Base-by-base conservation (phyloP, 2,888 invertebrate species). In the Cetonia aurata region DNA sequence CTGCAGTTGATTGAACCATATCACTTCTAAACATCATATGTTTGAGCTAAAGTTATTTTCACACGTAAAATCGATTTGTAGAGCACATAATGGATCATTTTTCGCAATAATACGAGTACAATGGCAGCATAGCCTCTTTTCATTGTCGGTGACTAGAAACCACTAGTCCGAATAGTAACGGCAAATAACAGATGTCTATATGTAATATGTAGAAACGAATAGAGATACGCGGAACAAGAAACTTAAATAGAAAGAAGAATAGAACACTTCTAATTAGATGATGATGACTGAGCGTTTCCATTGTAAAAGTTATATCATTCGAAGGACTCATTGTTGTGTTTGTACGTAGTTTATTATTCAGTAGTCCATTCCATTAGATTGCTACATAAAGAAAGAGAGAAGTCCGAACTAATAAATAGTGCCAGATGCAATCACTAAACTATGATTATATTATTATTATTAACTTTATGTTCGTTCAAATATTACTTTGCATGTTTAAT, bases 1-100 rank as follows among this genome's bases (percentile, higher is more conserved):
- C 6, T 37, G 4, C 8, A 37, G 37, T 37, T 37, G 6, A 37
- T 37, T 37, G 37, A 37, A 37, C 37, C 37, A 37, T 37, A 37
- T 37, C 10, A 37, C 1, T 37, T 37, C 3, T 37, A 10, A 9
- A 8, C 37, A 6, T 37, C 8, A 37, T 37, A 6, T 8, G 10
- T 9, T 37, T 37, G 6, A 8, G 37, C 6, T 6, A 9, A 71
- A 71, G 70, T 73, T 73, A 73, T 73, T 69, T 71, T 69, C 60
- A 66, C 69, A 67, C 71, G 56, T 46, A 69, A 60, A 66, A 60
- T 71, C 62, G 60, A 37, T 52, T 67, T 50, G 59, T 67, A 59
- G 25, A 46, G 37, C 33, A 10, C 13, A 72, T 68, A 72, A 72
- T 68, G 50, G 41, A 53, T 69, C 46, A 69, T 69, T 69, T 69